These are phyloP conservation scores for Agrochola macilenta DNA, from an alignment of 2,888 invertebrate species.

Conservation along the genomic window DNA sequence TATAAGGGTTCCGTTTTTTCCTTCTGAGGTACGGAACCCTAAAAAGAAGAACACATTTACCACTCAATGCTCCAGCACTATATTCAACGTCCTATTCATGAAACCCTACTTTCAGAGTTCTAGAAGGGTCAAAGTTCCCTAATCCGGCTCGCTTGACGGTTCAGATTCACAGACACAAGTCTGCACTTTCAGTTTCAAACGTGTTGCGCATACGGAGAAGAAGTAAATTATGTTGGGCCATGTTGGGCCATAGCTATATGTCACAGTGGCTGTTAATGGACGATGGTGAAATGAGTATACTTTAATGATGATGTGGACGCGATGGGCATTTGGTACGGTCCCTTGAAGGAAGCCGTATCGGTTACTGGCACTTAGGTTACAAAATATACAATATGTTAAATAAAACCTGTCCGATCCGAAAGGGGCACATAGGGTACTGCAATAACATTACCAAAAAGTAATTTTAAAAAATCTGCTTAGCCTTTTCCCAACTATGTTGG, in stretches of 20 bases:
- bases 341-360: slow-evolving; percentile 28
- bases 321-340: slow-evolving; percentile 42
- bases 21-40: too few relatives aligned
- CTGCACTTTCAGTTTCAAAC: slow-evolving; percentile 47
- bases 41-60: not conserved
- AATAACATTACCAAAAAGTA: too few relatives aligned
- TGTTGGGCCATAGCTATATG: slow-evolving; percentile 37
- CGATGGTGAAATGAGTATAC: slow-evolving; percentile 43
- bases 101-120: not conserved
- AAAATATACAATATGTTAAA: not conserved
- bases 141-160: slow-evolving; percentile 16
- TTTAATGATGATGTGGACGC: slow-evolving; percentile 48
- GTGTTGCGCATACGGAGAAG: slow-evolving; percentile 39
- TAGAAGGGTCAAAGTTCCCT: slow-evolving; percentile 10
- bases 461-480: too few relatives aligned
- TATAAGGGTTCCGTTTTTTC: too few relatives aligned
- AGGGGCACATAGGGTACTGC: too few relatives aligned
- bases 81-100: not conserved
- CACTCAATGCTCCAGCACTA: not conserved
- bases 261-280: slow-evolving; percentile 37
- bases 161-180: slow-evolving; percentile 44
- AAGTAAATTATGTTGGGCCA: slow-evolving; percentile 32
- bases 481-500: too few relatives aligned
- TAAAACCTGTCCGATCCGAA: too few relatives aligned
- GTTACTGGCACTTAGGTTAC: slow-evolving; percentile 36